Evolutionary conservation across 1,140 invertebrate genomes (phyloP).

Genomic region (Drosophila erecta): DNA sequence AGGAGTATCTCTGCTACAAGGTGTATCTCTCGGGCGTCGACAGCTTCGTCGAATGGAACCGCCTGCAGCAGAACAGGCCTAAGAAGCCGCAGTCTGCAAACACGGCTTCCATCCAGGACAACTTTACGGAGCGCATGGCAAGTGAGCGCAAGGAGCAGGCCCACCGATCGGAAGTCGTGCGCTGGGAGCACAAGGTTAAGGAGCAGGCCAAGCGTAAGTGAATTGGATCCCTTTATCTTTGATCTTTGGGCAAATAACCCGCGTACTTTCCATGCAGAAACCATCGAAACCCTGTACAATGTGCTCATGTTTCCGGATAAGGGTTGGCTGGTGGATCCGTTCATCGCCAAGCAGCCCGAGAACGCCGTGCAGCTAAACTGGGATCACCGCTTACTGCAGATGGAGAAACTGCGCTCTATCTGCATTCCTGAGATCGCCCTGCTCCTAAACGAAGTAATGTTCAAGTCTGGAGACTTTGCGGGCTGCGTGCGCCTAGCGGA

Average conservation of each 20-base stretch:
- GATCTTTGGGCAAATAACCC: no score
- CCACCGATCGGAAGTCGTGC: slow-evolving; percentile 90
- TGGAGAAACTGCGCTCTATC: slow-evolving; percentile 90
- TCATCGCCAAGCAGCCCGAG: slow-evolving; percentile 66
- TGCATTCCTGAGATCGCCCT: slow-evolving; percentile 94
- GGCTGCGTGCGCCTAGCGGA: slow-evolving; percentile 93
- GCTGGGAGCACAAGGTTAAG: slow-evolving; percentile 90
- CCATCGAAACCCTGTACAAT: slow-evolving; percentile 93
- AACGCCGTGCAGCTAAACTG: slow-evolving; percentile 59
- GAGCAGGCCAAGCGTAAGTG: slow-evolving; percentile 87
- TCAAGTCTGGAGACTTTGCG: slow-evolving; percentile 89
- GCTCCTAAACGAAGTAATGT: slow-evolving; percentile 92
- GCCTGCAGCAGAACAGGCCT: slow-evolving; percentile 92
- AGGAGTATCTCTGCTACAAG: slow-evolving; percentile 92
- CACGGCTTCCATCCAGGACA: slow-evolving; percentile 56
- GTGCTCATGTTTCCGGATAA: slow-evolving; percentile 94
- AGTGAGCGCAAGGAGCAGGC: slow-evolving; percentile 92
- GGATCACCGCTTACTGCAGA: slow-evolving; percentile 86
- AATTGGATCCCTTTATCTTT: no score
- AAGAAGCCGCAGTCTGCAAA: slow-evolving; percentile 86
- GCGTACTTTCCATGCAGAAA: slow-evolving; percentile 85
- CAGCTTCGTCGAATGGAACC: slow-evolving; percentile 95
- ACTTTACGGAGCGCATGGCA: slow-evolving; percentile 95
- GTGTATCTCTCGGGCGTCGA: slow-evolving; percentile 93
- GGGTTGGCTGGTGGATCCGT: slow-evolving; percentile 94